These are phyloP conservation scores for Atherinosoma microstoma DNA, from an alignment of 2,797 vertebrate species.

Conservation along the genomic window DNA sequence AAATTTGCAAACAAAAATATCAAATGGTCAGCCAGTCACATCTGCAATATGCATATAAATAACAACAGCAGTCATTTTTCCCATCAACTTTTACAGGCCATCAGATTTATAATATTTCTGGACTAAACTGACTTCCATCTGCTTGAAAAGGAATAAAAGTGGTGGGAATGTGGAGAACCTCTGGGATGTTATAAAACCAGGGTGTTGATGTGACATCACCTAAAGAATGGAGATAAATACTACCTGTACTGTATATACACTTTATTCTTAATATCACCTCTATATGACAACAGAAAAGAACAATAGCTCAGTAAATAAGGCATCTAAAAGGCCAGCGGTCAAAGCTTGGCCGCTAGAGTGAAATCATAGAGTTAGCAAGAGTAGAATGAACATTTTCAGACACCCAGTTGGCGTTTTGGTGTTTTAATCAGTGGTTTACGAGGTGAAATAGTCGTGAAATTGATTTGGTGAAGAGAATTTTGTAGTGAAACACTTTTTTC, in stretches of 20 bases:
- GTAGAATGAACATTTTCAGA: slow-evolving; percentile 69
- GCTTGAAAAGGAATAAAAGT: slow-evolving; percentile 31
- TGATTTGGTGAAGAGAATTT: slow-evolving; percentile 7
- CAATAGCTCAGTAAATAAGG: slow-evolving; percentile 85
- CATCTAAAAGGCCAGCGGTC: slow-evolving; percentile 85
- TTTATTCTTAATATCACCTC: slow-evolving; percentile 76
- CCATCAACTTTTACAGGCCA: slow-evolving; percentile 26
- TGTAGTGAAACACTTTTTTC: slow-evolving; percentile 8
- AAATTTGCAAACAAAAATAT: slow-evolving; percentile 14
- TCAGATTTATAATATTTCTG: slow-evolving; percentile 25
- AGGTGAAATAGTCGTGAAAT: slow-evolving; percentile 1
- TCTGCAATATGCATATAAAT: slow-evolving; percentile 53
- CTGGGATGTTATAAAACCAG: slow-evolving; percentile 59
- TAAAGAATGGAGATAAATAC: slow-evolving; percentile 80
- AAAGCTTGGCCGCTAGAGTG: slow-evolving; percentile 71
- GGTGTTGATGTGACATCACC: slow-evolving; percentile 73
- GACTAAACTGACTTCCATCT: slow-evolving; percentile 26
- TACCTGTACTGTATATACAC: slow-evolving; percentile 80
- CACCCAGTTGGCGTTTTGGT: background rate
- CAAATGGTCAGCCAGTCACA: slow-evolving; percentile 25
- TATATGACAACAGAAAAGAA: slow-evolving; percentile 74
- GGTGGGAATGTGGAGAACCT: slow-evolving; percentile 36
- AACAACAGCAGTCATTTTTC: slow-evolving; percentile 29
- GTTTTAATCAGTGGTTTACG: slow-evolving; percentile 2
- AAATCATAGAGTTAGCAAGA: slow-evolving; percentile 76